Evolutionary conservation across 1,140 invertebrate species (phyloP).

Genomic region (Drosophila ogumai): DNA sequence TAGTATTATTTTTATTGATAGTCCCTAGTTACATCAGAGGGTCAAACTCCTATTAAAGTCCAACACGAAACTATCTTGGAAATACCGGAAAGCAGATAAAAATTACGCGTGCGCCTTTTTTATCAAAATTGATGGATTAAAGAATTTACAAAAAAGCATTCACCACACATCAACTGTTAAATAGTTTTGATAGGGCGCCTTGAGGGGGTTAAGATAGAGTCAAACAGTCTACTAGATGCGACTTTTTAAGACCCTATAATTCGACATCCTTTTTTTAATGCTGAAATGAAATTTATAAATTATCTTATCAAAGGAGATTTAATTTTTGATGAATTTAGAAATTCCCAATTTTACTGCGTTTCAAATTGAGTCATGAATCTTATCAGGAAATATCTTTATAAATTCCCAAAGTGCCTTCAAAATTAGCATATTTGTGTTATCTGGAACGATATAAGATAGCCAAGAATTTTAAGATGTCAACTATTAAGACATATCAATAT

Average conservation of each 20-base stretch:
- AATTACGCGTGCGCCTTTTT: conserved; percentile 2
- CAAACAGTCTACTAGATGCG: conserved; percentile 11
- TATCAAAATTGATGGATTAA: conserved; percentile 17
- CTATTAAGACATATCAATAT: background rate
- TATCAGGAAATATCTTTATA: conserved; percentile 1
- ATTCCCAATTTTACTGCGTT: conserved; percentile 9
- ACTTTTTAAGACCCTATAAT: conserved; percentile 6
- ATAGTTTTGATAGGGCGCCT: conserved; percentile 11
- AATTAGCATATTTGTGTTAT: conserved; percentile 19
- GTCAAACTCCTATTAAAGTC: conserved; percentile 4
- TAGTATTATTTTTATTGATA: background rate
- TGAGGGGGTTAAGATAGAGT: conserved; percentile 11
- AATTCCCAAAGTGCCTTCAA: background rate
- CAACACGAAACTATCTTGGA: background rate
- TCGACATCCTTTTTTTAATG: conserved; percentile 8
- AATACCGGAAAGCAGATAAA: background rate
- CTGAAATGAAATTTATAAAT: background rate
- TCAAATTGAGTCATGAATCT: conserved; percentile 18
- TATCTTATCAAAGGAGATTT: conserved; percentile 2
- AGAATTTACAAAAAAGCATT: background rate
- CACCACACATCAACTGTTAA: background rate
- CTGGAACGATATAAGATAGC: background rate
- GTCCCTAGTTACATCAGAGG: background rate
- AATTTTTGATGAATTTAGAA: background rate
- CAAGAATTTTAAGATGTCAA: background rate